phyloP scores from a whole-genome alignment of 2,888 invertebrate species.

The Luperina nickerlii region DNA sequence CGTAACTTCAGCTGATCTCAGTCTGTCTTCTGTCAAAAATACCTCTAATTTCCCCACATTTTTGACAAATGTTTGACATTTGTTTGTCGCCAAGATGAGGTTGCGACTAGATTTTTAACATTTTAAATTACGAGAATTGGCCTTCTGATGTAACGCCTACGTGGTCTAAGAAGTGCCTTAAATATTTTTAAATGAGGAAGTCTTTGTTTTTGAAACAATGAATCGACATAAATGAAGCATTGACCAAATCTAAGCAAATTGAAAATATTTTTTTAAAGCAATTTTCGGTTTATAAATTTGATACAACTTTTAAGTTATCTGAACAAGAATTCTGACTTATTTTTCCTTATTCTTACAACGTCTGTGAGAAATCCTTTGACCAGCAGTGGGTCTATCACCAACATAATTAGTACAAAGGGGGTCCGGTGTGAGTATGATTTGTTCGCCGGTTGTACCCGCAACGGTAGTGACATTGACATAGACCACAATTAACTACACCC shows the following conservation, averaged over 20 bases:
- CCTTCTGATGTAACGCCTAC: conserved; percentile 4
- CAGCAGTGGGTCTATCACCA: background rate
- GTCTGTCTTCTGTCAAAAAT: too few relatives aligned
- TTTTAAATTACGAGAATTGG: too few relatives aligned
- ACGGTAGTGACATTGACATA: conserved; percentile 76
- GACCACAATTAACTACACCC: conserved; percentile 79
- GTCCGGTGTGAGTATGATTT: conserved; percentile 44
- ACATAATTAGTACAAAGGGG: conserved; percentile 29
- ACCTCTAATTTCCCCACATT: too few relatives aligned
- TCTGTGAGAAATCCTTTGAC: conserved; percentile 3
- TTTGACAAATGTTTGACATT: too few relatives aligned
- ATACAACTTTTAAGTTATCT: background rate
- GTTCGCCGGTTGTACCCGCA: conserved; percentile 38
- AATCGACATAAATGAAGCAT: background rate
- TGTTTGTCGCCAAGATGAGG: too few relatives aligned
- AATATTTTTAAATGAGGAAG: background rate
- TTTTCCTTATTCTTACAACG: background rate
- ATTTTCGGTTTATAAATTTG: background rate
- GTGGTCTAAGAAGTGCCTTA: background rate
- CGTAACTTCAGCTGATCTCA: too few relatives aligned
- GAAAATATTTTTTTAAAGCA: background rate
- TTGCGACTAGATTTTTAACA: too few relatives aligned
- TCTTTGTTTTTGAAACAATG: background rate
- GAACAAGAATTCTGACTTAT: background rate
- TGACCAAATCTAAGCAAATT: background rate